These are phyloP conservation scores for Peromyscus aztecus DNA, from an alignment of 2,797 vertebrate genomes.

Conservation along the genomic window DNA sequence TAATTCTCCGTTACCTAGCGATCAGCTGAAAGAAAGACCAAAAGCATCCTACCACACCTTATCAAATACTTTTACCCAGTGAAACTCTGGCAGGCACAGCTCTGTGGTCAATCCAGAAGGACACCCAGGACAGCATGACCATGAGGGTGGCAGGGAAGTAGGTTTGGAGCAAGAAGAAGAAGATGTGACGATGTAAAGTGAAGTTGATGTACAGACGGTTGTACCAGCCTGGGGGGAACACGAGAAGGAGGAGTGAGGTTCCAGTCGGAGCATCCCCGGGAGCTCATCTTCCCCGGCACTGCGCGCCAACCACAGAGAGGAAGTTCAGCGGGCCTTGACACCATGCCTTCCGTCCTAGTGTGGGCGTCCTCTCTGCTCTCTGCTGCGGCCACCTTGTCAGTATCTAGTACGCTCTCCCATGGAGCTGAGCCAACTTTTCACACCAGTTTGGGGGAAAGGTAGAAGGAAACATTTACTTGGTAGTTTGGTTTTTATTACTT, in stretches of 20 bases:
- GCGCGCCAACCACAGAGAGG: background rate
- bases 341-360: background rate
- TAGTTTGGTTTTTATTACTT: background rate
- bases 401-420: background rate
- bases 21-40: background rate
- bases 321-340: background rate
- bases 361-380: background rate
- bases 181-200: constrained; percentile 95
- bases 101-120: constrained; percentile 97
- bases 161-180: constrained; percentile 98
- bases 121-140: constrained; percentile 99
- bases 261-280: background rate
- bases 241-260: constrained; percentile 49
- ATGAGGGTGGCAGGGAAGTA: constrained; percentile 97
- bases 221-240: constrained; percentile 93
- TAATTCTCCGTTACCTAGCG: background rate
- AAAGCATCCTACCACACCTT: constrained; percentile 8
- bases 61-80: constrained; percentile 90
- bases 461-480: background rate
- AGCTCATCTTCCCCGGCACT: background rate
- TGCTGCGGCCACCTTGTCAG: background rate
- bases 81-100: constrained; percentile 97
- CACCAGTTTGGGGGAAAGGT: background rate
- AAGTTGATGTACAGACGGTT: constrained; percentile 98
- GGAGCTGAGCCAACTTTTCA: background rate